Base-by-base conservation (phyloP, 2,113 vertebrate genomes). In the Eolophus roseicapilla region DNA sequence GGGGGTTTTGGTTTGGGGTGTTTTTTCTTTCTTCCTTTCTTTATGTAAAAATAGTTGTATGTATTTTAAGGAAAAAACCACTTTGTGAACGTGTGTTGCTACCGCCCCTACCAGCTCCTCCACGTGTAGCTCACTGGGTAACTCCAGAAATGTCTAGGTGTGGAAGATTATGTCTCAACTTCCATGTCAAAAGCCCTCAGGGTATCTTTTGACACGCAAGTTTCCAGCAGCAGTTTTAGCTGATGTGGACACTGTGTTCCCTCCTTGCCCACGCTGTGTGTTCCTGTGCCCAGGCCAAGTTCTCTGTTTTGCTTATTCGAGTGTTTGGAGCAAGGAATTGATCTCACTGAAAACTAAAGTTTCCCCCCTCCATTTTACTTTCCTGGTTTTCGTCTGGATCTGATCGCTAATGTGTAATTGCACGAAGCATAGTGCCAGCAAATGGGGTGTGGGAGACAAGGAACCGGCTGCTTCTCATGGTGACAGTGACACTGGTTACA, bases 271-370 rank as follows among this genome's bases (percentile, higher is more conserved):
- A 86, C 2, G 1, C 73, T 88, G 86, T 93, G 94, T 94, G 64
- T 68, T 94, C 88, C 89, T 86, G 83, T 88, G 88, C 73, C 60
- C 27, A 35, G 83, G 65, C 69, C 86, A 88, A 94, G 35, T 74
- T 64, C 43, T 81, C 50, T 78, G 62, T 81, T 88, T 70, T 16
- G 13, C 69, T 86, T 91, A 52, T 67, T 91, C 50, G 83, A 86
- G 29, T 60, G 35, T 81, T 84, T 82, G 47, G 43, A 92, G 43
- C 60, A 81, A 52, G 47, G 77, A 90, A 92, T 60, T 33, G 86
- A 92, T 92, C 71, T 60, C 41, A 53, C 31, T 35, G 79, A 74
- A 88, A 90, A 86, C 12, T 27, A 91, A 68, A 19, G 46, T 63
- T 8, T 7, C 3, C 5, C 11, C 4, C 5, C 4, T 2, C 2